Evolutionary conservation across 1,140 invertebrate species (phyloP).

Genomic region (Dolichoris vasculosae): DNA sequence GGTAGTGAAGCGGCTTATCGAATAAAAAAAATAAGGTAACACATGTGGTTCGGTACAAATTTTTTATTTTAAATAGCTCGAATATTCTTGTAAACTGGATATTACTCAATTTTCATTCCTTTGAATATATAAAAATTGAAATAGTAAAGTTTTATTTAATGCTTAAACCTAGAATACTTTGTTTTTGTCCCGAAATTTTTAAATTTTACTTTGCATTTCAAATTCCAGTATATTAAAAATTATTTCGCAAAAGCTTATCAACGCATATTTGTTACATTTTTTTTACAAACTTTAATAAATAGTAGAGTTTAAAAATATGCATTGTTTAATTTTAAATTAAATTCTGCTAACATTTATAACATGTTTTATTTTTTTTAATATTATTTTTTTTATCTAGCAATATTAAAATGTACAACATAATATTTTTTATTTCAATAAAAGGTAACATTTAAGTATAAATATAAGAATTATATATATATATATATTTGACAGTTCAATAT

Average conservation of each 20-base stretch:
- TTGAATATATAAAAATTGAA: conserved; percentile 32
- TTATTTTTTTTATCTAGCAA: too few species aligned
- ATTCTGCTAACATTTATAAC: too few species aligned
- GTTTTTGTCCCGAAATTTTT: background rate
- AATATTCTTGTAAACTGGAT: conserved; percentile 3
- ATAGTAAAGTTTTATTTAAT: conserved; percentile 5
- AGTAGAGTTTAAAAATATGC: background rate
- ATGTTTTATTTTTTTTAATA: too few species aligned
- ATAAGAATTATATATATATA: too few species aligned
- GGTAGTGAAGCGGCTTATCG: background rate
- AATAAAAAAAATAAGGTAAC: background rate
- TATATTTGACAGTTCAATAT: too few species aligned
- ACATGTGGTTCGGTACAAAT: background rate
- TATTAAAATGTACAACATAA: too few species aligned
- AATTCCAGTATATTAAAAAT: background rate
- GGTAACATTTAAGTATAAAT: too few species aligned
- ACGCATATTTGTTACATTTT: background rate
- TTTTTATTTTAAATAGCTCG: background rate
- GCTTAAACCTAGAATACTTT: background rate
- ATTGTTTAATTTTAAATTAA: background rate
- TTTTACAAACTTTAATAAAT: background rate
- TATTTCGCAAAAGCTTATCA: background rate
- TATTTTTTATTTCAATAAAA: too few species aligned
- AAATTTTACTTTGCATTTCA: conserved; percentile 7
- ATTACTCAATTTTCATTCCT: conserved; percentile 1